Conservation (phyloP, 2,113 vertebrate species). For the Scartelaos histophorus region DNA sequence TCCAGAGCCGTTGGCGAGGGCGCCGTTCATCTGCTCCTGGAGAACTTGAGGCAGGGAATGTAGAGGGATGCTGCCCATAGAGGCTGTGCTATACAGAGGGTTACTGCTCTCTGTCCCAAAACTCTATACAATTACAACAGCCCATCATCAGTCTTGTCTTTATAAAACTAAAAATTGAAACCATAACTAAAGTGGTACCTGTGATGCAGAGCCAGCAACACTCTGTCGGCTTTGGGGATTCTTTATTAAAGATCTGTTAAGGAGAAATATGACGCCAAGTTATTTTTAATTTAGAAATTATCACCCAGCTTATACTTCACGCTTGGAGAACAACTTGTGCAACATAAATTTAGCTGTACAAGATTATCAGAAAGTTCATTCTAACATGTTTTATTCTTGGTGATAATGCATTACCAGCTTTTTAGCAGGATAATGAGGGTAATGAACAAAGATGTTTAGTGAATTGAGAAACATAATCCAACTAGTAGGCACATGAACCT, state of each 20-base stretch:
- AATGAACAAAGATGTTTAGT: not conserved
- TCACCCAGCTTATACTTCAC: not conserved
- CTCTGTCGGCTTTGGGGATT: slow-evolving; percentile 89
- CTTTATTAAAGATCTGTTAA: slow-evolving; percentile 89
- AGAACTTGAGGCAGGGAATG: slow-evolving; percentile 86
- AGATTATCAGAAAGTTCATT: not conserved
- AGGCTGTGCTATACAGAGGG: slow-evolving; percentile 87
- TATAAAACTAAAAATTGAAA: not conserved
- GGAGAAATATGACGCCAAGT: slow-evolving; percentile 25
- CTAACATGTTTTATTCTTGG: not conserved
- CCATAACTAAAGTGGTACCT: slow-evolving; percentile 75
- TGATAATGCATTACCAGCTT: not conserved
- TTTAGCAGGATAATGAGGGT: not conserved
- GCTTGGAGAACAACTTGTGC: not conserved
- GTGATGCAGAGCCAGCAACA: slow-evolving; percentile 86
- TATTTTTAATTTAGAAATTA: slow-evolving; percentile 1
- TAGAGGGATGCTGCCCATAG: slow-evolving; percentile 88
- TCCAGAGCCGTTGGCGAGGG: slow-evolving; percentile 88
- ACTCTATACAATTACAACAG: slow-evolving; percentile 72
- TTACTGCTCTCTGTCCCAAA: slow-evolving; percentile 85
- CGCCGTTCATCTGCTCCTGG: slow-evolving; percentile 92
- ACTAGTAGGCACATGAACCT: not conserved
- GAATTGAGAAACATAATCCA: too few relatives aligned
- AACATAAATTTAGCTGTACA: not conserved
- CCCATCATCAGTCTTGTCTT: not conserved